These are phyloP conservation scores for Megaleporinus macrocephalus DNA, from an alignment of 2,113 vertebrate species.

Conservation along the genomic window DNA sequence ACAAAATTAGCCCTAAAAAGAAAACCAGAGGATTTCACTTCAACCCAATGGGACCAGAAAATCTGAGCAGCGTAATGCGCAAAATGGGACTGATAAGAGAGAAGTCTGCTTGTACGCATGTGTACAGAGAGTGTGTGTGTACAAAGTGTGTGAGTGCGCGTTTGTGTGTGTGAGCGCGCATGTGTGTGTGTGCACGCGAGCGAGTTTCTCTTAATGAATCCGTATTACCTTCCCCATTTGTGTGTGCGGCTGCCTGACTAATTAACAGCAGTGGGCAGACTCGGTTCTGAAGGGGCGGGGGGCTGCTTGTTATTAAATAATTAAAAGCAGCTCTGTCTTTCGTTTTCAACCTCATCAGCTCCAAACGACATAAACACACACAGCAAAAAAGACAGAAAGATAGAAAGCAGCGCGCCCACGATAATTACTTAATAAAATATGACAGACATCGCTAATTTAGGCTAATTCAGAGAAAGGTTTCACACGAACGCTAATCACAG, in stretches of 20 bases:
- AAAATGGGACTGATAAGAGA: neutral
- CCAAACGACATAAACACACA: constrained; percentile 25
- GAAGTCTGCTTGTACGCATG: neutral
- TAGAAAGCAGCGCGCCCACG: constrained; percentile 46
- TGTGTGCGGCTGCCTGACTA: constrained; percentile 61
- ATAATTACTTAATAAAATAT: constrained; percentile 72
- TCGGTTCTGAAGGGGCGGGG: constrained; percentile 29
- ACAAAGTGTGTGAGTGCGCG: too few species aligned
- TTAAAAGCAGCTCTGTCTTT: constrained; percentile 63
- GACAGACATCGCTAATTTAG: constrained; percentile 58
- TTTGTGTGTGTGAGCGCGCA: constrained; percentile 31
- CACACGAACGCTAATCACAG: constrained; percentile 43
- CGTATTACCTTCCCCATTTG: constrained; percentile 51
- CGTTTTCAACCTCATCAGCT: constrained; percentile 66
- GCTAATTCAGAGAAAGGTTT: constrained; percentile 52
- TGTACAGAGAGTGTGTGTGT: neutral
- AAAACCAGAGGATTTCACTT: neutral
- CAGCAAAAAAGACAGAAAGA: constrained; percentile 45
- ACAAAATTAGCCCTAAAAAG: constrained; percentile 11
- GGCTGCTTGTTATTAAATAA: constrained; percentile 69
- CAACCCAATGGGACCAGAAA: neutral
- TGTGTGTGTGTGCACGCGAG: constrained; percentile 26
- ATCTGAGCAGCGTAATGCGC: neutral
- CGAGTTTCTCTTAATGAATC: constrained; percentile 59
- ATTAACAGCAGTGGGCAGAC: constrained; percentile 69